A percentile compares a stretch with the other conserved stretches of the same genome.
These are phyloP conservation scores for Harpalus rubripes DNA, from an alignment of 2,888 invertebrate genomes.

Conservation along the genomic window DNA sequence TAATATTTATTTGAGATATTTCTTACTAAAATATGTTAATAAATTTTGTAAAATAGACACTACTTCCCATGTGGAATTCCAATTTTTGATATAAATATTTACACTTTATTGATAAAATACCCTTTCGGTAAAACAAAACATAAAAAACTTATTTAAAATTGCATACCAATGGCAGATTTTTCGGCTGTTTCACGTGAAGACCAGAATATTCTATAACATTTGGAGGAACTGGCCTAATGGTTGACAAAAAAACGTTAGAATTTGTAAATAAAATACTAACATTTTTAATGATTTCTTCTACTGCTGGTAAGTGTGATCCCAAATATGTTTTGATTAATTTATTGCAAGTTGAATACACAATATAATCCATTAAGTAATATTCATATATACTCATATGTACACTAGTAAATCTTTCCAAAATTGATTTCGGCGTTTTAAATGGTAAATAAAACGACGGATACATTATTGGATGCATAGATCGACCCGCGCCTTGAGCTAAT, in stretches of 20 bases:
- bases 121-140: background rate
- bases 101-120: too few relatives aligned
- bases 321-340: slow-evolving; percentile 73
- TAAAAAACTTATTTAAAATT: slow-evolving; percentile 5
- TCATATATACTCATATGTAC: slow-evolving; percentile 68
- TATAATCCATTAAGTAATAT: slow-evolving; percentile 70
- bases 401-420: slow-evolving; percentile 45
- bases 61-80: too few relatives aligned
- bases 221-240: slow-evolving; percentile 73
- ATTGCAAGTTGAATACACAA: slow-evolving; percentile 71
- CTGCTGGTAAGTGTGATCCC: slow-evolving; percentile 73
- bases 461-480: slow-evolving; percentile 41
- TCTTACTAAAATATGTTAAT: too few relatives aligned
- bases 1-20: too few relatives aligned
- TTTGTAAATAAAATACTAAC: slow-evolving; percentile 73
- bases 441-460: slow-evolving; percentile 40
- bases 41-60: too few relatives aligned
- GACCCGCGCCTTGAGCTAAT: slow-evolving; percentile 30
- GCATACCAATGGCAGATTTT: slow-evolving; percentile 73
- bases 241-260: slow-evolving; percentile 73
- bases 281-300: slow-evolving; percentile 73
- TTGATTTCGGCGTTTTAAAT: slow-evolving; percentile 12
- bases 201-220: slow-evolving; percentile 72
- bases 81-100: too few relatives aligned
- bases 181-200: slow-evolving; percentile 72